A percentile compares a stretch with the other conserved stretches of the same genome.
These are phyloP conservation scores for Gallinago jamesoni DNA, from an alignment of 2,113 vertebrate species.

Conservation along the genomic window DNA sequence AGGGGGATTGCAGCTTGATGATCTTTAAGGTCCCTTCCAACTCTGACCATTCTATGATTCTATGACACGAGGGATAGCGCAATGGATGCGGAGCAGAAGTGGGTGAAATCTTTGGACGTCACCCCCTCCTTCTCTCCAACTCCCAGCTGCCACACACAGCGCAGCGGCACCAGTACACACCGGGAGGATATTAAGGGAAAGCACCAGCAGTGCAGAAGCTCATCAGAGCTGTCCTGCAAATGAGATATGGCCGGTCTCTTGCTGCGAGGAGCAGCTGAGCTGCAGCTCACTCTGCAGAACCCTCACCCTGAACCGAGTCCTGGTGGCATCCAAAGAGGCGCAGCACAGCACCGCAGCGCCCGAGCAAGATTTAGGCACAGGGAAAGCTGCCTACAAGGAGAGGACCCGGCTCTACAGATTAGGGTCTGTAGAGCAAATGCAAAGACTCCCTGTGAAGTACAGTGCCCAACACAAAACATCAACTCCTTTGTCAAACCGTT, in stretches of 20 bases:
- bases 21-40: too few relatives aligned
- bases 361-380: not conserved
- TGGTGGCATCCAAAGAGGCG: not conserved
- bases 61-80: not conserved
- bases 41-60: too few relatives aligned
- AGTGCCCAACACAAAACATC: not conserved
- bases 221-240: not conserved
- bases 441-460: not conserved
- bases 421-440: not conserved
- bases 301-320: not conserved
- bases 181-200: not conserved
- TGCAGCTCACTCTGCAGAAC: not conserved
- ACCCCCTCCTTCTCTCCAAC: not conserved
- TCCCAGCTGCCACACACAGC: not conserved
- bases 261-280: not conserved
- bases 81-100: not conserved
- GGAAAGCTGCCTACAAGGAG: not conserved
- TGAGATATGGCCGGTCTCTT: not conserved
- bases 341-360: not conserved
- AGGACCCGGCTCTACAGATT: not conserved
- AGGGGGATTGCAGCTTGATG: too few relatives aligned
- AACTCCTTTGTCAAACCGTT: not conserved
- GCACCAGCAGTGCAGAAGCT: not conserved
- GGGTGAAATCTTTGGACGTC: not conserved
- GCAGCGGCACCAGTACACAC: rapidly evolving